Conservation (phyloP, 2,113 vertebrate genomes). For the Tamias sibiricus region DNA sequence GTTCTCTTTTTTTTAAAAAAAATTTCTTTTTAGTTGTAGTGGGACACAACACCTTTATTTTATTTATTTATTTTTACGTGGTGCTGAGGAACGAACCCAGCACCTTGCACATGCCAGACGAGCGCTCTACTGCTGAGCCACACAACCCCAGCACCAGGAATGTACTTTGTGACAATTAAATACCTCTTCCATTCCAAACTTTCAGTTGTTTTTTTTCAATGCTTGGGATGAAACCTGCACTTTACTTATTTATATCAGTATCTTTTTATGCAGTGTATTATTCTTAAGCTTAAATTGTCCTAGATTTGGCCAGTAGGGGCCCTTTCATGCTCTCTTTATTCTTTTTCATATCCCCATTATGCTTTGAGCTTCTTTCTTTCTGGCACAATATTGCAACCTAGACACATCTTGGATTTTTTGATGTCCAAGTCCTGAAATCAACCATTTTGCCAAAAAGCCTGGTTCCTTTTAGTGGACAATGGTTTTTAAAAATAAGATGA, state of each 20-base stretch:
- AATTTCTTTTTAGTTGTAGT: no score
- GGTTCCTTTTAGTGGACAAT: background rate
- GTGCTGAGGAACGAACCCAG: no score
- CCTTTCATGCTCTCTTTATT: background rate
- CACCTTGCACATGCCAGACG: no score
- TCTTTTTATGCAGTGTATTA: background rate
- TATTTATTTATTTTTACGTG: no score
- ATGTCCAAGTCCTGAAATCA: background rate
- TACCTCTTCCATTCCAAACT: background rate
- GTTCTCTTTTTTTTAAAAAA: no score
- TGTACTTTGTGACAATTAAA: background rate
- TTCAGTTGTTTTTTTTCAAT: background rate
- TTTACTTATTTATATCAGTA: background rate
- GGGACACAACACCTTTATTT: no score
- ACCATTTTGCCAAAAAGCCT: background rate
- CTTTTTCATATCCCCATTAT: background rate
- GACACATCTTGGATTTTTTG: background rate
- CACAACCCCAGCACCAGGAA: no score
- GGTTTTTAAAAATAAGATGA: background rate
- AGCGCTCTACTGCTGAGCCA: no score
- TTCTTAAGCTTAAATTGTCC: background rate
- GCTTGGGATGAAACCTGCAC: background rate
- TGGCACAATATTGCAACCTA: background rate
- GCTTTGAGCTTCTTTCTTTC: conserved; percentile 9
- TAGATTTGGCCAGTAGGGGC: background rate